These are phyloP conservation scores for Drosophila siamana DNA, from an alignment of 2,888 invertebrate species.

Conservation along the genomic window DNA sequence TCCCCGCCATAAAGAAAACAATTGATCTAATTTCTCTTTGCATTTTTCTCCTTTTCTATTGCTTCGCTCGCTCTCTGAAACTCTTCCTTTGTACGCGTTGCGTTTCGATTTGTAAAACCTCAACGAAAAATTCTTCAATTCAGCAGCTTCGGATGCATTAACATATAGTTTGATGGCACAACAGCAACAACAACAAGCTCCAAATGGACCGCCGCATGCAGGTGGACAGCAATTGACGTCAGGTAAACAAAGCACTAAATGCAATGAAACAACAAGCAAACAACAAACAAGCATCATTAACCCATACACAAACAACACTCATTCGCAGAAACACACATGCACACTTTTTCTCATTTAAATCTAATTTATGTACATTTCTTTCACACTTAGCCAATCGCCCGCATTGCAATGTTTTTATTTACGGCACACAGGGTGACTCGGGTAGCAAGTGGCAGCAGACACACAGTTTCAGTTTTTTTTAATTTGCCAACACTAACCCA, in stretches of 20 bases:
- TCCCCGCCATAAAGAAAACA: conserved; percentile 22
- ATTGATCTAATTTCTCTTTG: conserved; percentile 51
- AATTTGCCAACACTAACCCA: conserved; percentile 29
- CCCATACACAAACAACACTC: neutral
- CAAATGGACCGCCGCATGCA: conserved; percentile 82
- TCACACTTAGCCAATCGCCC: neutral
- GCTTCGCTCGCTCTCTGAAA: conserved; percentile 22
- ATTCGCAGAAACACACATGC: neutral
- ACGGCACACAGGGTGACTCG: conserved; percentile 49
- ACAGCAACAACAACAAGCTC: conserved; percentile 77
- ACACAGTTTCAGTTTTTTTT: conserved; percentile 4
- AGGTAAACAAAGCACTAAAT: conserved; percentile 71
- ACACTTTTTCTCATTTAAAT: conserved; percentile 11
- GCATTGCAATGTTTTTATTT: conserved; percentile 14
- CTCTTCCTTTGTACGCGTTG: conserved; percentile 19
- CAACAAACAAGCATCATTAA: conserved; percentile 22
- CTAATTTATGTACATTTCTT: neutral
- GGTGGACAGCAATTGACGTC: conserved; percentile 81
- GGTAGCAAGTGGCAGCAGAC: conserved; percentile 23
- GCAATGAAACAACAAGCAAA: conserved; percentile 20
- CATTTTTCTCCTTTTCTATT: conserved; percentile 52
- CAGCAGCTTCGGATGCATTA: conserved; percentile 84
- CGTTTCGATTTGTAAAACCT: conserved; percentile 17
- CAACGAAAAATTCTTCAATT: conserved; percentile 47
- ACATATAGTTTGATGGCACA: conserved; percentile 85